These are phyloP conservation scores for Uria aalge DNA, from an alignment of 2,113 vertebrate species.

Conservation along the genomic window DNA sequence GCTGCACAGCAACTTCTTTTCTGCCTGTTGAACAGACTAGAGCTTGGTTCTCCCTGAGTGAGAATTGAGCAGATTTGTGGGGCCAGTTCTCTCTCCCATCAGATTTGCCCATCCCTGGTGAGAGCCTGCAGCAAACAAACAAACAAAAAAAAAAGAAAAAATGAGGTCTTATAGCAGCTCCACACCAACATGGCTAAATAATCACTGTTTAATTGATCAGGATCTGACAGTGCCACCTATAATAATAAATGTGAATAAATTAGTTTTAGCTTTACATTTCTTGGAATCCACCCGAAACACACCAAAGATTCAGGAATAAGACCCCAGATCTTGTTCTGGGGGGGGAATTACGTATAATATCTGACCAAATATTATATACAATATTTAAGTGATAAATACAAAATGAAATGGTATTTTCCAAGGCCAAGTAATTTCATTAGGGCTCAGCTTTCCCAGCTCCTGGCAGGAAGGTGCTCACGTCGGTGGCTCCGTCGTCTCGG, in stretches of 20 bases:
- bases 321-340: not conserved
- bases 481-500: not conserved
- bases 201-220: not conserved
- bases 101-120: not conserved
- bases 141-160: not conserved
- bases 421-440: not conserved
- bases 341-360: not conserved
- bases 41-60: not conserved
- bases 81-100: not conserved
- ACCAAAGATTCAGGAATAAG: not conserved
- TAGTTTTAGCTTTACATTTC: not conserved
- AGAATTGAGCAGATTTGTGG: not conserved
- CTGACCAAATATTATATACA: not conserved
- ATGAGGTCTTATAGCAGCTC: not conserved
- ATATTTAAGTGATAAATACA: not conserved
- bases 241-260: not conserved
- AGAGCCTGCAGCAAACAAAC: not conserved
- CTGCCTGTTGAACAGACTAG: not conserved
- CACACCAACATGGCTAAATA: not conserved
- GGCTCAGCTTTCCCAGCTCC: not conserved
- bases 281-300: not conserved
- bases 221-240: not conserved
- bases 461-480: not conserved
- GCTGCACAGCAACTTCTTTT: not conserved
- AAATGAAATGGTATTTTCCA: not conserved